Conservation (phyloP, 2,888 invertebrate genomes). For the Tupiocoris notatus region DNA sequence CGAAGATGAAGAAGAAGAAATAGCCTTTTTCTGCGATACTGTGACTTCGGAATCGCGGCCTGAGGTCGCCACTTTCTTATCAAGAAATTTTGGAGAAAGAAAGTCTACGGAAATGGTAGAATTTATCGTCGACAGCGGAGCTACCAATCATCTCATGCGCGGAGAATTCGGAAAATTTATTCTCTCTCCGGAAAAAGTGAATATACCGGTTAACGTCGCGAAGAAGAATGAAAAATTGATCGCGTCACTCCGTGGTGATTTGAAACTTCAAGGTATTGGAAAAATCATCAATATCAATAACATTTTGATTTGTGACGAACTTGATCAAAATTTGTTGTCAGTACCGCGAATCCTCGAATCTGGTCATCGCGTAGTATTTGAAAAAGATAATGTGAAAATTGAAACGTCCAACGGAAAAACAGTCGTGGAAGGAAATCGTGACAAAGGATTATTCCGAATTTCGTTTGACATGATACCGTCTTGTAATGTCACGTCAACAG, state of each 20-base stretch:
- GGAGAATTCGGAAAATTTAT: not conserved
- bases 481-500: not conserved
- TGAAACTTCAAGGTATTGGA: not conserved
- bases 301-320: not conserved
- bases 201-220: not conserved
- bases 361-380: no score
- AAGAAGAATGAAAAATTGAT: slow-evolving; percentile 2
- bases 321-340: not conserved
- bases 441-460: no score
- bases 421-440: no score
- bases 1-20: no score
- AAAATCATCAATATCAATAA: slow-evolving; percentile 5
- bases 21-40: no score
- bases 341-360: slow-evolving; percentile 4
- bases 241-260: not conserved
- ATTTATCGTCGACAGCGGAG: slow-evolving; percentile 5
- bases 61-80: not conserved
- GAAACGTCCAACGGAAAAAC: not conserved
- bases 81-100: not conserved
- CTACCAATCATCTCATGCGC: not conserved
- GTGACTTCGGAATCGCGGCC: no score
- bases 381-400: slow-evolving; percentile 10
- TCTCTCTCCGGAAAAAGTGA: not conserved
- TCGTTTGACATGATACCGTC: no score
- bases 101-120: not conserved